These are phyloP conservation scores for Sapayoa aenigma DNA, from an alignment of 2,113 vertebrate species.

Conservation along the genomic window DNA sequence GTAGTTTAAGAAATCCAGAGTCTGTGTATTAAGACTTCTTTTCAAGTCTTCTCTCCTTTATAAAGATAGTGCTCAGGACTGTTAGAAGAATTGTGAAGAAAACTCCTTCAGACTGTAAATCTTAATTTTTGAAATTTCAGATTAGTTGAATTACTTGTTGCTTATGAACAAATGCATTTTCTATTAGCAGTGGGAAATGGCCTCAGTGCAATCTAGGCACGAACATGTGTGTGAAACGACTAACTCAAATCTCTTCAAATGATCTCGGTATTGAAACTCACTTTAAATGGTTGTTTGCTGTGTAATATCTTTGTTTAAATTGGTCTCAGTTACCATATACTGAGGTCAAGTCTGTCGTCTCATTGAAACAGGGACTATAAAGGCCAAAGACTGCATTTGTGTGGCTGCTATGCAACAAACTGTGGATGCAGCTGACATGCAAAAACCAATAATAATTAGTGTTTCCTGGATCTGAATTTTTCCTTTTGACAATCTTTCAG, in stretches of 20 bases:
- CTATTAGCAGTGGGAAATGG: neutral
- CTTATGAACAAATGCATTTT: neutral
- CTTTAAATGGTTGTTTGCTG: neutral
- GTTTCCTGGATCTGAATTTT: neutral
- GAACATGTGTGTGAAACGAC: neutral
- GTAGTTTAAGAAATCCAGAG: neutral
- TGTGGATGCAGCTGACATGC: neutral
- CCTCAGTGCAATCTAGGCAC: neutral
- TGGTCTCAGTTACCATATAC: neutral
- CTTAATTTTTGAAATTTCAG: neutral
- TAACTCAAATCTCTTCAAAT: neutral
- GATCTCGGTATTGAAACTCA: neutral
- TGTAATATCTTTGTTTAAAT: neutral
- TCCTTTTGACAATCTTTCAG: neutral
- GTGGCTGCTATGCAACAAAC: neutral
- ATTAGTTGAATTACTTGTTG: neutral
- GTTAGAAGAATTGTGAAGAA: neutral
- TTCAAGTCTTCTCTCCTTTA: neutral
- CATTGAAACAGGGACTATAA: neutral
- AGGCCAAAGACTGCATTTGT: neutral
- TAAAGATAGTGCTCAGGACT: neutral
- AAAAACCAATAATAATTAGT: neutral
- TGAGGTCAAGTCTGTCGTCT: neutral
- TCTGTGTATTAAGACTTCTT: neutral
- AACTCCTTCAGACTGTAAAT: neutral